These are phyloP conservation scores for Euzophera pinguis DNA, from an alignment of 2,888 invertebrate species.

Conservation along the genomic window DNA sequence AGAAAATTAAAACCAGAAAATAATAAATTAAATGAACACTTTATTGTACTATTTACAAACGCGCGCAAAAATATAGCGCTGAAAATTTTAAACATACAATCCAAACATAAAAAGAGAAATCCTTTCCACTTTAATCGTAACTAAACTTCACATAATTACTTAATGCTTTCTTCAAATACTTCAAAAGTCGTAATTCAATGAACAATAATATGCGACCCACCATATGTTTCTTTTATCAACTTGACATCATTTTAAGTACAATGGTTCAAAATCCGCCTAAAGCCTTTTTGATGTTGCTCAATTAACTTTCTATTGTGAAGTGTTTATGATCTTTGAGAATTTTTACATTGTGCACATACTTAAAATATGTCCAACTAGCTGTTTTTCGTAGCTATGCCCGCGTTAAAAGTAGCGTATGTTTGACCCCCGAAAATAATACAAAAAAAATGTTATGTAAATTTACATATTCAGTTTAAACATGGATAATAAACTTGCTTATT, in stretches of 20 bases:
- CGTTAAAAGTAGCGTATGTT: no score
- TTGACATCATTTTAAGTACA: slow-evolving; percentile 1
- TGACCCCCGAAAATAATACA: no score
- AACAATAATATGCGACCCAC: background rate
- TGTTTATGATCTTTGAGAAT: background rate
- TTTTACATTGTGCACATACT: background rate
- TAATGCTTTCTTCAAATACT: background rate
- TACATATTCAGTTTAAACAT: no score
- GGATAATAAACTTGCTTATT: no score
- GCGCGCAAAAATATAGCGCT: no score
- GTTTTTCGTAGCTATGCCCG: no score
- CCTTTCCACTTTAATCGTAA: background rate
- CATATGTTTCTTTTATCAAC: background rate
- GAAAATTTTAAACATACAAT: no score
- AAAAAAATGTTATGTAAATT: no score
- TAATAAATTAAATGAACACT: no score
- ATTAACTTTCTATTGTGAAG: slow-evolving; percentile 8
- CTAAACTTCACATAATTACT: background rate
- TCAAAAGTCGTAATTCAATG: background rate
- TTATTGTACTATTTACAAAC: no score
- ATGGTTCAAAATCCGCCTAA: background rate
- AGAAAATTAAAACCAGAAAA: no score
- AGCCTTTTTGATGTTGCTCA: background rate
- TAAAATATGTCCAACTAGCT: no score
- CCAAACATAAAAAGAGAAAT: background rate